These are phyloP conservation scores for Ochotona curzoniae DNA, from an alignment of 2,113 vertebrate species.

Conservation along the genomic window DNA sequence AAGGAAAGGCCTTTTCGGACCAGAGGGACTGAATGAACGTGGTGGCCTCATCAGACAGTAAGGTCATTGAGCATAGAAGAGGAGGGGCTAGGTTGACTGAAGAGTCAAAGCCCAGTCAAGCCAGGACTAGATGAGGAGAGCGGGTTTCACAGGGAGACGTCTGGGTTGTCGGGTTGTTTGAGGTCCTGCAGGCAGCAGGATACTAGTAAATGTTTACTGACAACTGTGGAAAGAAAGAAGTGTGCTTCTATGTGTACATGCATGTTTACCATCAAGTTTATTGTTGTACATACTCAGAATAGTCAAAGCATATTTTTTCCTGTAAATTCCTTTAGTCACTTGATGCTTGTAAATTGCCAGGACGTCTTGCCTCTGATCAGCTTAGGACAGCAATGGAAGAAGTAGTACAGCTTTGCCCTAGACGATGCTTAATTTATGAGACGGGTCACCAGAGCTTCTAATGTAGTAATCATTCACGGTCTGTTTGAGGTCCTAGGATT, in stretches of 20 bases:
- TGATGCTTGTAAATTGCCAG: background rate
- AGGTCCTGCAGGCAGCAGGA: background rate
- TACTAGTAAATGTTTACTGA: background rate
- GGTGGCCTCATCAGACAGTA: background rate
- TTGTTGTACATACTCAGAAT: background rate
- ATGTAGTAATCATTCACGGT: background rate
- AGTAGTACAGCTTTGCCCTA: background rate
- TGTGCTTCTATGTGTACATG: background rate
- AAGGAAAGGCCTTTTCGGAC: background rate
- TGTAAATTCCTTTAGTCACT: background rate
- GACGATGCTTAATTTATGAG: background rate
- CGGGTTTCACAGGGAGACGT: background rate
- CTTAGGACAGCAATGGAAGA: background rate
- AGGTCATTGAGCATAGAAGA: background rate
- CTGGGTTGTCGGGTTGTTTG: background rate
- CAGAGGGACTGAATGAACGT: background rate
- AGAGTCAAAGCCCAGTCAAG: background rate
- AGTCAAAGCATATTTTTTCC: background rate
- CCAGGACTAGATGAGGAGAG: background rate
- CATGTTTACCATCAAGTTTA: background rate
- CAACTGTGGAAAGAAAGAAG: background rate
- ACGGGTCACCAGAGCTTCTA: background rate
- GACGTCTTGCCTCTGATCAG: background rate
- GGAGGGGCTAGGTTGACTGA: background rate
- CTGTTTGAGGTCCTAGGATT: background rate